phyloP scores from a whole-genome alignment of 2,888 invertebrate species.

The Parelbella ahira region DNA sequence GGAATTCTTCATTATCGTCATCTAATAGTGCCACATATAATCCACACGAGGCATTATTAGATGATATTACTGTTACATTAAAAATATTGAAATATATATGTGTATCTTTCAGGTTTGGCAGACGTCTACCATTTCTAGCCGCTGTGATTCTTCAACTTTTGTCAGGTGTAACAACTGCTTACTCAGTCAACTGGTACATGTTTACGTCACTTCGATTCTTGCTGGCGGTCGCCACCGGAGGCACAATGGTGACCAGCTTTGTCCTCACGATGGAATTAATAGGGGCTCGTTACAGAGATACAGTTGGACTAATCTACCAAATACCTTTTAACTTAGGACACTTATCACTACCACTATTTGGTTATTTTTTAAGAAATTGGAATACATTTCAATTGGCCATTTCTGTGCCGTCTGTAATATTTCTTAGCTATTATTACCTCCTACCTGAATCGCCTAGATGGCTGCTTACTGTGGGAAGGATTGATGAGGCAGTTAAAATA shows the following conservation, averaged over 20 bases:
- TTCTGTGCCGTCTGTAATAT: slow-evolving; percentile 81
- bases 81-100: too few relatives aligned
- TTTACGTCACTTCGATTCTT: slow-evolving; percentile 86
- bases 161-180: slow-evolving; percentile 85
- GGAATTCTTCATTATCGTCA: too few relatives aligned
- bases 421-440: slow-evolving; percentile 85
- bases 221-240: slow-evolving; percentile 88
- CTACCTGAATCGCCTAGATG: slow-evolving; percentile 92
- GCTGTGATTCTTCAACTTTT: slow-evolving; percentile 87
- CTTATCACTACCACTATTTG: slow-evolving; percentile 81
- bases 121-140: slow-evolving; percentile 85
- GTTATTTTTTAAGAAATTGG: slow-evolving; percentile 85
- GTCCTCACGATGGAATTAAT: slow-evolving; percentile 85
- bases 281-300: slow-evolving; percentile 81
- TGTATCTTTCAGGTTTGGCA: slow-evolving; percentile 83
- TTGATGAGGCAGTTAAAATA: slow-evolving; percentile 83
- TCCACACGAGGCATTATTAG: too few relatives aligned
- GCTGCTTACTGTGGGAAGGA: slow-evolving; percentile 85
- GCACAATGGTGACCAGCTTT: slow-evolving; percentile 90
- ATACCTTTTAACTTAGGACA: slow-evolving; percentile 87
- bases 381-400: slow-evolving; percentile 84
- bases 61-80: too few relatives aligned
- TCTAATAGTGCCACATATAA: too few relatives aligned
- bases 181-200: slow-evolving; percentile 83
- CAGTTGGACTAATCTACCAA: slow-evolving; percentile 85